A percentile compares a stretch with the other conserved stretches of the same genome.
Conservation (phyloP, 2,797 vertebrate species). For the Momotus momota region DNA sequence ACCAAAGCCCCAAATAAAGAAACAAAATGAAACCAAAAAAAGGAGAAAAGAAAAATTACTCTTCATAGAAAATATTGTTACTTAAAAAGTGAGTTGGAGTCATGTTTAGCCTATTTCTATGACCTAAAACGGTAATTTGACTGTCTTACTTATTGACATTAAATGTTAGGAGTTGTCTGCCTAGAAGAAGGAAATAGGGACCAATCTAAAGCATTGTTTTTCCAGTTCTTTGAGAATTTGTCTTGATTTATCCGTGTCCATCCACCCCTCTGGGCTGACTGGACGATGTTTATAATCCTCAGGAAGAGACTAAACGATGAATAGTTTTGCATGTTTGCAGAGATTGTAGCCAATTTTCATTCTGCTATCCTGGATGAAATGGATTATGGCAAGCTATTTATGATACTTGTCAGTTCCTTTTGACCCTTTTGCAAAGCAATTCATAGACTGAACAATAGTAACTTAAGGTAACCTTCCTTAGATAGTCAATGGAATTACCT, state of each 20-base stretch:
- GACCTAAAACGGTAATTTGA: not conserved
- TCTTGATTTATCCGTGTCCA: not conserved
- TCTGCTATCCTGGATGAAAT: not conserved
- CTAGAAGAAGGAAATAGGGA: not conserved
- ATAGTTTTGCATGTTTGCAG: not conserved
- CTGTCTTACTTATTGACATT: not conserved
- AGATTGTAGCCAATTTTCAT: not conserved
- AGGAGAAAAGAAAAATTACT: accelerated
- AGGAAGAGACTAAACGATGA: not conserved
- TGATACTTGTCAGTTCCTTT: not conserved
- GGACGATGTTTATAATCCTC: not conserved
- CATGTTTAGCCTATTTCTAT: not conserved
- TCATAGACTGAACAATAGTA: not conserved
- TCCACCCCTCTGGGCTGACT: not conserved
- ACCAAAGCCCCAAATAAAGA: not conserved
- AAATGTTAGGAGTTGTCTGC: not conserved
- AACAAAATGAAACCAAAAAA: not conserved
- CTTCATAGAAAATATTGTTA: not conserved
- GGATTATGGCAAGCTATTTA: not conserved
- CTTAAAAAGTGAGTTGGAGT: not conserved
- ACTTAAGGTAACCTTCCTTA: not conserved
- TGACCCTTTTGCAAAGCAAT: not conserved
- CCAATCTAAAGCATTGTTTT: not conserved
- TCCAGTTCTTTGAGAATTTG: not conserved
- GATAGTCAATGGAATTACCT: not conserved